Percentiles rank a stretch among this genome's conserved stretches.
These are phyloP conservation scores for Oncopodura yosiiana DNA, from an alignment of 1,140 invertebrate genomes.

Conservation along the genomic window DNA sequence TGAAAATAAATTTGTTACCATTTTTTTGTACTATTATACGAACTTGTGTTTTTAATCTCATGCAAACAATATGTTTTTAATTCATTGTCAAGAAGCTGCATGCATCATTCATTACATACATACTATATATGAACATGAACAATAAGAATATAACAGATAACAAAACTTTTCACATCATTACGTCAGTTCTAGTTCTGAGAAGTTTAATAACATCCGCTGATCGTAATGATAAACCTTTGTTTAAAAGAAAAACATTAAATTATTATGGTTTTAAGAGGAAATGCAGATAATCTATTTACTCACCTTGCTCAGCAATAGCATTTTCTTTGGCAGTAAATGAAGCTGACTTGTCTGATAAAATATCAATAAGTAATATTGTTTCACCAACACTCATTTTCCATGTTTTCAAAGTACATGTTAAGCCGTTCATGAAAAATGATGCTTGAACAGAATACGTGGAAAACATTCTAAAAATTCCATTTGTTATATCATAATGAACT, in stretches of 20 bases:
- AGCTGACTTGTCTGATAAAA: background rate
- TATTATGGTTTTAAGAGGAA: background rate
- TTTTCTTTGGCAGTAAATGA: conserved; percentile 11
- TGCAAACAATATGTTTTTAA: too few relatives aligned
- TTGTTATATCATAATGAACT: conserved; percentile 16
- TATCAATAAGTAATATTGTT: conserved; percentile 21
- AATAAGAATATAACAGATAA: too few relatives aligned
- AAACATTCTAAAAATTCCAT: conserved; percentile 25
- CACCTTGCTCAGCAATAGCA: conserved; percentile 16
- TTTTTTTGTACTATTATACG: too few relatives aligned
- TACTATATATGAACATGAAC: too few relatives aligned
- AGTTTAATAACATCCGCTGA: conserved; percentile 15
- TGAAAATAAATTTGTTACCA: too few relatives aligned
- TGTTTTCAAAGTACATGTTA: conserved; percentile 17
- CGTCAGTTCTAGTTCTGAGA: conserved; percentile 16
- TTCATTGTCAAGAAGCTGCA: too few relatives aligned
- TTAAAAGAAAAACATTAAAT: background rate
- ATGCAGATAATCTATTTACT: too few relatives aligned
- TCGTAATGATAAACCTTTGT: conserved; percentile 11
- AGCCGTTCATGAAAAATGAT: conserved; percentile 17
- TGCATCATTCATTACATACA: too few relatives aligned
- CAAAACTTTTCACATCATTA: too few relatives aligned
- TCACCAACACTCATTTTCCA: conserved; percentile 20
- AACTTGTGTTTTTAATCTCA: too few relatives aligned
- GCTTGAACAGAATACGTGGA: conserved; percentile 7